Base-by-base conservation (phyloP, 2,113 vertebrate species). In the Chloropsis cyanopogon region DNA sequence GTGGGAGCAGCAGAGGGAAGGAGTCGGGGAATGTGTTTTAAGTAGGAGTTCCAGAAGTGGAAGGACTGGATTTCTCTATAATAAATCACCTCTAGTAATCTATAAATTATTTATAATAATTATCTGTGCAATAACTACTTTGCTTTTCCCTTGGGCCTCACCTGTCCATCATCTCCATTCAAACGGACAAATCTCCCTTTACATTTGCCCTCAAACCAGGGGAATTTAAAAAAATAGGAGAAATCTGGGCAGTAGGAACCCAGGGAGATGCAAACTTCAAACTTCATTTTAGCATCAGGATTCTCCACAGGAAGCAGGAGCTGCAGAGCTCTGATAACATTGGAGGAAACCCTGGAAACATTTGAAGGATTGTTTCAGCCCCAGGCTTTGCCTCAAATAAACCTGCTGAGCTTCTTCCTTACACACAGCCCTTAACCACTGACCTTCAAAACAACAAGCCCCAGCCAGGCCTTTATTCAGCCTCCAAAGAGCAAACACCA, bases 331-430 rank as follows among this genome's bases (percentile, higher is more conserved):
- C 90, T 68, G 95, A 92, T 92, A 95, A 94, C 94, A n/a, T 2
- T 52, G 85, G 41, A 80, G 76, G 56, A 83, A 94, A 64, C 19
- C 66, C 82, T 80, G 68, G 23, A 49, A 78, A 54, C 4, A 63
- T n/a, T 61, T 6, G 33, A 77, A 65, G 46, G 19, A 95, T 94
- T 96, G 92, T 95, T 95, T 59, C 5, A 82, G 82, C 57, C 63
- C 37, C 92, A 80, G 90, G 92, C 85, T 52, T 70, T 70, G 83
- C 82, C 63, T 91, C 87, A 81, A 86, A 91, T 80, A 86, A 94
- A 81, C 92, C 92, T 41, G 91, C 94, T 87, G 90, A 90, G 96
- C 76, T 75, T 86, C 93, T 90, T 95, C 94, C 96, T 96, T 20
- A 33, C 70, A 76, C 0, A 69, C 53, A 91, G 6, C 70, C 77